Conservation (phyloP, 2,888 invertebrate genomes). For the Diarsia mendica region DNA sequence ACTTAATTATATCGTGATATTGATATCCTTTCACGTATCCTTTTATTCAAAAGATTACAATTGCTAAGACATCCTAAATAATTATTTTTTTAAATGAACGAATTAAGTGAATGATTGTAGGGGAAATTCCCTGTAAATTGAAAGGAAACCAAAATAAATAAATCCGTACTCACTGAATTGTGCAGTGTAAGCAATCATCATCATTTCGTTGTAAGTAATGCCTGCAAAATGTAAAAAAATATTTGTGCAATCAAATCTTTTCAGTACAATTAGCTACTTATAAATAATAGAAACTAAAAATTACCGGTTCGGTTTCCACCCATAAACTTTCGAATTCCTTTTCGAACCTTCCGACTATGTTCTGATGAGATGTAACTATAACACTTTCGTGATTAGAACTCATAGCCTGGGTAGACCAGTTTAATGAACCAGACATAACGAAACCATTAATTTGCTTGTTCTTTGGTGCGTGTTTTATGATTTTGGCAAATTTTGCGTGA, state of each 20-base stretch:
- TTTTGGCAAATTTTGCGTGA: slow-evolving; percentile 77
- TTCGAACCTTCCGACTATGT: slow-evolving; percentile 89
- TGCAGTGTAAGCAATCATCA: slow-evolving; percentile 27
- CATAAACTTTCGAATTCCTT: slow-evolving; percentile 92
- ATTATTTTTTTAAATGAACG: slow-evolving; percentile 3
- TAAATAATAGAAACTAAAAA: not conserved
- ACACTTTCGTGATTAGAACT: slow-evolving; percentile 93
- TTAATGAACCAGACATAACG: slow-evolving; percentile 93
- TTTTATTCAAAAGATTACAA: not conserved
- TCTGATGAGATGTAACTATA: slow-evolving; percentile 90
- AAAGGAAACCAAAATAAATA: not conserved
- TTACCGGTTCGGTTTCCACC: slow-evolving; percentile 87
- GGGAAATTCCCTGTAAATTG: not conserved
- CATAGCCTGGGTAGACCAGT: slow-evolving; percentile 94
- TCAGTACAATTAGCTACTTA: not conserved
- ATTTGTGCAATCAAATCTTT: not conserved
- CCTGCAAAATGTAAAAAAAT: slow-evolving; percentile 72
- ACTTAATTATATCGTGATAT: not conserved
- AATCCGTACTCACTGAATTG: slow-evolving; percentile 11
- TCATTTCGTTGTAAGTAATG: slow-evolving; percentile 62
- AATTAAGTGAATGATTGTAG: slow-evolving; percentile 8
- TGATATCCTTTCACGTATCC: not conserved
- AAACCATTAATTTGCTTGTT: slow-evolving; percentile 81
- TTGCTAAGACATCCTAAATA: no score
- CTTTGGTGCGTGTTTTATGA: slow-evolving; percentile 71